phyloP scores from a whole-genome alignment of 2,888 invertebrate species.

The Bellardia pandia region DNA sequence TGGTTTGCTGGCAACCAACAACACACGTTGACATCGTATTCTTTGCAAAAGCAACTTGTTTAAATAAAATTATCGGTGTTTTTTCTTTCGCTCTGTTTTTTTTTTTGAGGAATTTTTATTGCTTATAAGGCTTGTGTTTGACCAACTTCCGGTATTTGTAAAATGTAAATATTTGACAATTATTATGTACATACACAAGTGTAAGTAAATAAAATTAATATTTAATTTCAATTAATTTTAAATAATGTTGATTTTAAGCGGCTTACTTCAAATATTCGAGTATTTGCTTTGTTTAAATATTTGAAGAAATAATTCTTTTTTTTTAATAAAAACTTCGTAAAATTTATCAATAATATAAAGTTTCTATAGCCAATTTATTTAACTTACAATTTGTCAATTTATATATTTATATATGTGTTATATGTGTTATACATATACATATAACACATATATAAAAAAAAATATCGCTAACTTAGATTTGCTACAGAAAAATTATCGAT shows the following conservation, averaged over 20 bases:
- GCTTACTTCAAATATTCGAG: no score
- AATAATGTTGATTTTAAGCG: no score
- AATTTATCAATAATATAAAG: no score
- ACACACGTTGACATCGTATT: neutral
- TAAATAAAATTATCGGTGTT: slow-evolving; percentile 35
- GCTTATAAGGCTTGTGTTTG: neutral
- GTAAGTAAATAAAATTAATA: neutral
- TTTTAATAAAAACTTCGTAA: no score
- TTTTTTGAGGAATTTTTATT: neutral
- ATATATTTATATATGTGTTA: no score
- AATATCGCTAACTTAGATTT: no score
- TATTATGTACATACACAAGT: neutral
- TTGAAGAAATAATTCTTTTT: no score
- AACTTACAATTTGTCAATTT: no score
- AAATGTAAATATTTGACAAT: slow-evolving; percentile 29
- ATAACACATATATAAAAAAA: no score
- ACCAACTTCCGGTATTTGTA: slow-evolving; percentile 39
- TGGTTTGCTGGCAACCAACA: slow-evolving; percentile 26
- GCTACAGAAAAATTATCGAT: neutral
- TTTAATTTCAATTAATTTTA: neutral
- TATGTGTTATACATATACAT: no score
- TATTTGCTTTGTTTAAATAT: no score
- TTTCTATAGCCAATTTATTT: no score
- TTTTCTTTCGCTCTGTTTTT: neutral
- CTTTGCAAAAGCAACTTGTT: slow-evolving; percentile 14